Conservation (phyloP, 2,888 invertebrate genomes). For the Melanophora roralis region DNA sequence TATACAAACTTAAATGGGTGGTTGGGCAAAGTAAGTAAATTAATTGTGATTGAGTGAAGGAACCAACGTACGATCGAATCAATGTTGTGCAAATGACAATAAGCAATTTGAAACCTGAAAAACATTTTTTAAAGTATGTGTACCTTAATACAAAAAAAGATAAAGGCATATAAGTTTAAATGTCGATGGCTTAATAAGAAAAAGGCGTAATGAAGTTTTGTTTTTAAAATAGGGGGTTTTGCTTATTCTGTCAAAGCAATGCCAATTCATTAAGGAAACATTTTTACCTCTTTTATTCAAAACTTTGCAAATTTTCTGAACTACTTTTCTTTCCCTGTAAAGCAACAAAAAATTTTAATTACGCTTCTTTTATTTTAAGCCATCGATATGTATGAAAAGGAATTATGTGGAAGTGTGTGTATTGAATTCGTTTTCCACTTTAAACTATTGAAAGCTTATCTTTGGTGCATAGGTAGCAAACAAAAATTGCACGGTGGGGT, state of each 20-base stretch:
- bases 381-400: background rate
- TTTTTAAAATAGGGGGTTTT: no score
- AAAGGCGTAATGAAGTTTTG: no score
- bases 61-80: background rate
- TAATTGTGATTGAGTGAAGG: constrained; percentile 29
- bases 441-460: constrained; percentile 47
- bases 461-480: constrained; percentile 15
- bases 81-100: constrained; percentile 44
- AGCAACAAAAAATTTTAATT: no score
- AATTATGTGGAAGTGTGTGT: background rate
- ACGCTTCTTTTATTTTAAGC: no score
- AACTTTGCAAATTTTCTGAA: no score
- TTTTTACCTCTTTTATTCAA: no score
- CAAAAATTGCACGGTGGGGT: background rate
- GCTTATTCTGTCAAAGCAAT: no score
- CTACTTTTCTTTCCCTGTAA: no score
- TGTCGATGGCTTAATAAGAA: no score
- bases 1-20: background rate
- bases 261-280: no score
- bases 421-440: background rate
- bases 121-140: constrained; percentile 13
- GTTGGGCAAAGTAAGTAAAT: constrained; percentile 7
- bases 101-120: constrained; percentile 28
- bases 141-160: background rate
- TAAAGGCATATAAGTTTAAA: background rate